Evolutionary conservation across 1,140 invertebrate genomes (phyloP), one percentile per base, ranked within the genome.

Genomic region (Drosophila mojavensis): DNA sequence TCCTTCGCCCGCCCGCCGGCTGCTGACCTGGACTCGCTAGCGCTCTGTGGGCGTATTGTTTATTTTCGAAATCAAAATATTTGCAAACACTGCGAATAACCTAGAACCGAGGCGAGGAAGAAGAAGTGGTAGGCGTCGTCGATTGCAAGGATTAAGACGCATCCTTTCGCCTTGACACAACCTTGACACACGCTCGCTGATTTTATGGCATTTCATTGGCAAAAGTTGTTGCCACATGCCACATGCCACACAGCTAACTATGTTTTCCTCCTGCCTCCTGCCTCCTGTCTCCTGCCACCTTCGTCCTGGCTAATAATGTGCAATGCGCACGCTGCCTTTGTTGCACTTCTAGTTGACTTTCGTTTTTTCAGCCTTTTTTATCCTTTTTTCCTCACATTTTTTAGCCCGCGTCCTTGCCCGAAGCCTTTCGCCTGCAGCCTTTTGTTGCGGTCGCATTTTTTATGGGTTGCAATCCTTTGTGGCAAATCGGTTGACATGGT

Each of bases 1-100:
- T 39, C 48, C 48, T 50, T 60, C 58, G 30, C 36, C 41, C n/a
- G 65, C 68, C 36, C 36, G 36, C 36, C 36, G 1, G 36, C 36
- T 39, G 43, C 24, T 69, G 65, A 71, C 81, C 74, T 67, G 74
- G 28, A 48, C 65, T 63, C 36, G 63, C n/a, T 7, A 30, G 28
- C n/a, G 50, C 59, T 50, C 50, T 39, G 70, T 89, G 80, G 84
- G 84, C 84, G 84, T 89, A 70, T 78, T 89, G 84, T 89, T 89
- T 89, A 71, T 69, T 89, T 89, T 89, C 75, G 85, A 89, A 89
- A 89, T 89, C 84, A 89, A 89, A 89, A 89, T 89, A 89, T 89
- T 89, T 51, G 84, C 84, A 89, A 89, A 89, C 75, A 78, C 51
- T 33, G 68, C 69, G 68, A 75, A 78, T 56, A 39, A 36, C 33